Conservation (phyloP, 1,140 invertebrate genomes). For the Lysiphlebus fabarum region DNA sequence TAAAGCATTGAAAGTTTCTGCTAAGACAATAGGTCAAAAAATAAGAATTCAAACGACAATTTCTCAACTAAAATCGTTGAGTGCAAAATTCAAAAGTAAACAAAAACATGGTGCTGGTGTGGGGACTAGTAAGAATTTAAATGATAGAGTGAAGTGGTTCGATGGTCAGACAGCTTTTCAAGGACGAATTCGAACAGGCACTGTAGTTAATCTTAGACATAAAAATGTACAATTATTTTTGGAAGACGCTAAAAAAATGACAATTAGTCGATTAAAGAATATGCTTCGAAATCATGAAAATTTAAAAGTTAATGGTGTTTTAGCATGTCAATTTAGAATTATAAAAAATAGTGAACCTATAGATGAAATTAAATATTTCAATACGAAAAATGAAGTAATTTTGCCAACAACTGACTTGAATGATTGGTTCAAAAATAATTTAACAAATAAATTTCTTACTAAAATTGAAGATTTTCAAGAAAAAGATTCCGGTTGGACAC, state of each 20-base stretch:
- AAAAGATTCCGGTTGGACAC: conserved; percentile 25
- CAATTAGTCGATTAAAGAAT: conserved; percentile 5
- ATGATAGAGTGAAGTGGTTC: conserved; percentile 1
- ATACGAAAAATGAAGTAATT: conserved; percentile 23
- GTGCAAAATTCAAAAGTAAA: neutral
- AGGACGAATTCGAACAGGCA: conserved; percentile 7
- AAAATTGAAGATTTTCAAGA: conserved; percentile 28
- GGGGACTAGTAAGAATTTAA: neutral
- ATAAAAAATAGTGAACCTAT: conserved; percentile 11
- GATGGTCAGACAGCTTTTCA: conserved; percentile 14
- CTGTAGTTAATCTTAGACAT: conserved; percentile 20
- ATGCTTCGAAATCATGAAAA: conserved; percentile 6
- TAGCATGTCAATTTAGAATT: conserved; percentile 19
- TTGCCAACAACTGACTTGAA: conserved; percentile 17
- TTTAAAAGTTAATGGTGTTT: conserved; percentile 23
- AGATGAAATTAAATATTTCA: conserved; percentile 24
- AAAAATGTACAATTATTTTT: conserved; percentile 17
- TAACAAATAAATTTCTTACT: conserved; percentile 10
- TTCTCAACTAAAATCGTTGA: neutral
- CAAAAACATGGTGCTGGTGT: neutral
- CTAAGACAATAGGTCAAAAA: neutral
- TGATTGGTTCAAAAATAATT: conserved; percentile 20
- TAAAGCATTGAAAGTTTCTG: neutral
- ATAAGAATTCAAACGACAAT: neutral
- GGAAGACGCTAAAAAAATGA: conserved; percentile 10